Conservation (phyloP, 2,888 invertebrate genomes). For the Lithophane socia region DNA sequence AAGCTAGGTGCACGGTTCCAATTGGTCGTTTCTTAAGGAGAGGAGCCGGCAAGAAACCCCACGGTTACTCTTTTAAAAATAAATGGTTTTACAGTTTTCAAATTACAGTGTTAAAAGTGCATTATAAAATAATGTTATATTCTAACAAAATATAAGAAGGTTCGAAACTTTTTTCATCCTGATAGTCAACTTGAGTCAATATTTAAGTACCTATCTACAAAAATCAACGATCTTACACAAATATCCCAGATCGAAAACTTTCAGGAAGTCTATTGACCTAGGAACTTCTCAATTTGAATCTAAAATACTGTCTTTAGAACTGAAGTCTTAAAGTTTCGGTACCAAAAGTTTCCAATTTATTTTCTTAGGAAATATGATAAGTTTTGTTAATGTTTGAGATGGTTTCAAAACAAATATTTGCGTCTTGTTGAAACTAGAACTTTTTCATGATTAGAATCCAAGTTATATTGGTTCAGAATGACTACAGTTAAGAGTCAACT, state of each 20-base stretch:
- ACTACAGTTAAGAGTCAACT: no score
- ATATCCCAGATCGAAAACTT: slow-evolving; percentile 11
- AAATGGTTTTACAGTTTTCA: no score
- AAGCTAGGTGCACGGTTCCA: no score
- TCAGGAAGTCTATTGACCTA: slow-evolving; percentile 45
- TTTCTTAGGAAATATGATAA: slow-evolving; percentile 23
- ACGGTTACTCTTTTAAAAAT: no score
- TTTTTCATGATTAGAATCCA: not conserved
- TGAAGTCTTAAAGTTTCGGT: slow-evolving; percentile 16
- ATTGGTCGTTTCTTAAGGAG: no score
- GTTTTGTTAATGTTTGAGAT: slow-evolving; percentile 29
- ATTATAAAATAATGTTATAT: not conserved
- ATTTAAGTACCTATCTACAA: not conserved
- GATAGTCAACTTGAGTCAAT: not conserved
- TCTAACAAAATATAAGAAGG: no score
- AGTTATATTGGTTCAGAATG: not conserved
- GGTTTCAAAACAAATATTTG: slow-evolving; percentile 41
- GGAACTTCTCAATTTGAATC: slow-evolving; percentile 34
- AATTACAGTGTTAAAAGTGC: no score
- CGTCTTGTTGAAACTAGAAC: not conserved
- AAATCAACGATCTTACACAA: slow-evolving; percentile 17
- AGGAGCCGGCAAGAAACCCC: no score
- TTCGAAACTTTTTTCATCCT: slow-evolving; percentile 11
- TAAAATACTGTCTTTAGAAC: slow-evolving; percentile 45
- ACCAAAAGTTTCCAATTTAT: slow-evolving; percentile 38